Conservation (phyloP, 2,113 vertebrate genomes). For the Nycticorax nycticorax region DNA sequence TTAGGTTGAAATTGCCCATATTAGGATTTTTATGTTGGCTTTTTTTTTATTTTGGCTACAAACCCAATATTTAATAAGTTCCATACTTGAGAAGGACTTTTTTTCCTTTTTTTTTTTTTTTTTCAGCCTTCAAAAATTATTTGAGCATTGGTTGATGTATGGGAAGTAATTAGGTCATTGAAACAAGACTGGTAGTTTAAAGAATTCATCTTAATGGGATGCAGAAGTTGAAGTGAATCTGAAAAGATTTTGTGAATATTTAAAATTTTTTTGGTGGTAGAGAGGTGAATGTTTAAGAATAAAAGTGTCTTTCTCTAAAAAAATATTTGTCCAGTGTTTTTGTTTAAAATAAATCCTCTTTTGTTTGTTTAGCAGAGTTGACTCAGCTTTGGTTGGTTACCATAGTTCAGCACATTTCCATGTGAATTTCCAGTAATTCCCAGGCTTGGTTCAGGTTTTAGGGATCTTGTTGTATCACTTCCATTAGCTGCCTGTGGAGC, state of each 20-base stretch:
- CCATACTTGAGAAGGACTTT: neutral
- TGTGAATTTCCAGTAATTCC: slow-evolving; percentile 58
- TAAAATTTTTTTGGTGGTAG: neutral
- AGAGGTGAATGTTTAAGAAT: neutral
- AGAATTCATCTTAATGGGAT: neutral
- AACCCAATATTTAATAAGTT: slow-evolving; percentile 27
- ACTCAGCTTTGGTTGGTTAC: slow-evolving; percentile 50
- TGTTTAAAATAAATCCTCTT: slow-evolving; percentile 19
- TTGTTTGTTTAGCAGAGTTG: slow-evolving; percentile 47
- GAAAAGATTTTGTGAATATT: neutral
- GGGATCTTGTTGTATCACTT: neutral
- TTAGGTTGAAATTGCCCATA: slow-evolving; percentile 24
- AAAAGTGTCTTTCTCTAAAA: neutral
- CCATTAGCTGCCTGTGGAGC: slow-evolving; percentile 8
- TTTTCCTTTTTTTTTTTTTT: neutral
- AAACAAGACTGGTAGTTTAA: neutral
- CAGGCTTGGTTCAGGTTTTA: slow-evolving; percentile 42
- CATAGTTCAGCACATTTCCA: slow-evolving; percentile 22
- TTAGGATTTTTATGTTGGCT: slow-evolving; percentile 30
- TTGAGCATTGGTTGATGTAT: neutral
- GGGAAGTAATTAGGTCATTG: slow-evolving; percentile 8
- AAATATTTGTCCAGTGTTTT: slow-evolving; percentile 13
- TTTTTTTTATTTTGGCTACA: neutral
- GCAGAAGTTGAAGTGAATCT: neutral
- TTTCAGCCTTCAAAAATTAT: neutral